Conservation (phyloP, 2,797 vertebrate genomes). For the Parauchenoglanis ngamensis region DNA sequence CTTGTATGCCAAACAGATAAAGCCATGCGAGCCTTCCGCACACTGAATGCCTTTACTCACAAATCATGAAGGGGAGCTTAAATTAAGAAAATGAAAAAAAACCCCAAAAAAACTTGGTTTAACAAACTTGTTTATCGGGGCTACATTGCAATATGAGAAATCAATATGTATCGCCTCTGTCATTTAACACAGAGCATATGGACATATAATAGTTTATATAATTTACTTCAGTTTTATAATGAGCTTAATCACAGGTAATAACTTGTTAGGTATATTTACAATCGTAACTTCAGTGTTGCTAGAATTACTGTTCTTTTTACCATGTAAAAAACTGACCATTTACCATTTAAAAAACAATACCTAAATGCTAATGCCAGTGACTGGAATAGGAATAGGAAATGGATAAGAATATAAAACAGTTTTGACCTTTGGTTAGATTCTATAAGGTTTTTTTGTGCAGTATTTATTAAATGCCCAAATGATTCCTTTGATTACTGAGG, state of each 20-base stretch:
- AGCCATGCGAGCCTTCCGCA: not conserved
- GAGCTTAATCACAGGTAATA: not conserved
- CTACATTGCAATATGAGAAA: not conserved
- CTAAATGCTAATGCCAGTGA: not conserved
- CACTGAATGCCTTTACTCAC: not conserved
- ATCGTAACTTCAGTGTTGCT: not conserved
- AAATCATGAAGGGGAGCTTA: not conserved
- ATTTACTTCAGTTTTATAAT: constrained; percentile 2
- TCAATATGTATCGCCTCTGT: not conserved
- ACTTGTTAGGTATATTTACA: not conserved
- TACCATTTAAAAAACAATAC: not conserved
- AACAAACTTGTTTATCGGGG: not conserved
- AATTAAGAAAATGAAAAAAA: not conserved
- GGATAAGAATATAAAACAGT: too few species aligned
- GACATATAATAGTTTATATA: not conserved
- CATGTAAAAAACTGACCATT: too few species aligned
- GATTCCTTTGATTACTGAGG: too few species aligned
- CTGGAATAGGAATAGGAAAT: not conserved
- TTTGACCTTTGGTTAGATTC: too few species aligned
- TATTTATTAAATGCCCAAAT: too few species aligned
- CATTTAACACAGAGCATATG: not conserved
- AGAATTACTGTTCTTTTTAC: not conserved
- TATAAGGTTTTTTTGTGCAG: too few species aligned
- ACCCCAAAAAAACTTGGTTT: not conserved
- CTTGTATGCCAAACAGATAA: not conserved